phyloP scores from a whole-genome alignment of 2,797 vertebrate genomes.

The Lepus oiostolus region DNA sequence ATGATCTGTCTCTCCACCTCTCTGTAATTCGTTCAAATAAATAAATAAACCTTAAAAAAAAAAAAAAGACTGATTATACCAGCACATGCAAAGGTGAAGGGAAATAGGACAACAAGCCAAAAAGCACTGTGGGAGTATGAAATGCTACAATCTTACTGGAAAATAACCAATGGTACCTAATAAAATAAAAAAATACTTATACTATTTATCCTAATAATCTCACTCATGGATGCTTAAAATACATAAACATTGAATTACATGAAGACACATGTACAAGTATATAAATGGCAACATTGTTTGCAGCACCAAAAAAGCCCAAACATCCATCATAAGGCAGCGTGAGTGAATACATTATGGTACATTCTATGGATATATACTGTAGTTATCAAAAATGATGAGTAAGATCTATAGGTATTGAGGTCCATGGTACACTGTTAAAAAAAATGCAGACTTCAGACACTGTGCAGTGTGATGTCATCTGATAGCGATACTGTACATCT shows the following conservation, averaged over 20 bases:
- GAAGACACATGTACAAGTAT: constrained; percentile 35
- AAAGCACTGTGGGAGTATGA: background rate
- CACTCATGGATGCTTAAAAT: constrained; percentile 17
- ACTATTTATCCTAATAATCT: constrained; percentile 1
- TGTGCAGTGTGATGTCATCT: background rate
- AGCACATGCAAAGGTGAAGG: background rate
- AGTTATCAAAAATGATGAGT: constrained; percentile 52
- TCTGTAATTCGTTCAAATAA: no score
- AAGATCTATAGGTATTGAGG: constrained; percentile 39
- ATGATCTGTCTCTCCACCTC: background rate
- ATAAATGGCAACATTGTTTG: constrained; percentile 20
- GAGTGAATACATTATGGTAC: background rate
- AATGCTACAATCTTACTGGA: background rate
- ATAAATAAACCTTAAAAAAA: background rate
- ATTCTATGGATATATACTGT: constrained; percentile 38
- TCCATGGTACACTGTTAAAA: background rate
- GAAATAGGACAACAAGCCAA: background rate
- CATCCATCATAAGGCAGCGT: constrained; percentile 14
- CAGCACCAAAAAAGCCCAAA: constrained; percentile 18
- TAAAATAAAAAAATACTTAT: constrained; percentile 4
- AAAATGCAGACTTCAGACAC: constrained; percentile 6
- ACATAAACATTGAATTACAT: constrained; percentile 59
- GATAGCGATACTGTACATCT: background rate
- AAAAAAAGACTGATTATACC: constrained; percentile 14
- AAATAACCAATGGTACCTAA: constrained; percentile 59